Conservation (phyloP, 2,113 vertebrate genomes). For the Nesoenas mayeri region DNA sequence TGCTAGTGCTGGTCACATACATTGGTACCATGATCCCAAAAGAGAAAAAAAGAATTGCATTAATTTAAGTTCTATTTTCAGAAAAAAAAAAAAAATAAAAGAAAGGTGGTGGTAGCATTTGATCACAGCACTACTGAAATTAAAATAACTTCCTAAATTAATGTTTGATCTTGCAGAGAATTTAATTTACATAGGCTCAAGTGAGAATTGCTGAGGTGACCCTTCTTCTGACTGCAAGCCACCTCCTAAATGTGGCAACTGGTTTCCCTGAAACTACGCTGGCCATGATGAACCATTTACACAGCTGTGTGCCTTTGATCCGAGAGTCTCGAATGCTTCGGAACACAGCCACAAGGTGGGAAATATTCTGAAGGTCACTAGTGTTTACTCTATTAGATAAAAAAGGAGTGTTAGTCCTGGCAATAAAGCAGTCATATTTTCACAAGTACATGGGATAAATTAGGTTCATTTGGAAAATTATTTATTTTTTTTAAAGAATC, state of each 20-base stretch:
- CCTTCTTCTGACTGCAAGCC: background rate
- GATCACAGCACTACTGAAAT: background rate
- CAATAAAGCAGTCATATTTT: background rate
- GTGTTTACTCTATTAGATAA: background rate
- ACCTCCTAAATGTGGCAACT: background rate
- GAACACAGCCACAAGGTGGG: background rate
- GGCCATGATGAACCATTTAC: background rate
- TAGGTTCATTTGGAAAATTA: background rate
- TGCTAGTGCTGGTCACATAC: background rate
- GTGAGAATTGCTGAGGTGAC: background rate
- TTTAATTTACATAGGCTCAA: background rate
- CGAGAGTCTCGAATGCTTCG: background rate
- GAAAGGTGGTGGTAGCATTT: background rate
- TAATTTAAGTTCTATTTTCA: background rate
- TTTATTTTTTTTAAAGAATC: background rate
- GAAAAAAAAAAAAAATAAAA: background rate
- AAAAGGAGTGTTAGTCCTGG: background rate
- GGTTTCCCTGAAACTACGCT: background rate
- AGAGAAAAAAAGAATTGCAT: background rate
- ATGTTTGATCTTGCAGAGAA: background rate
- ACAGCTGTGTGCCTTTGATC: background rate
- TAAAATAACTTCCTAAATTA: background rate
- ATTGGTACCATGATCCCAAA: background rate
- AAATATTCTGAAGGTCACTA: background rate
- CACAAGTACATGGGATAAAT: background rate